Evolutionary conservation across 2,797 vertebrate species (phyloP).

Genomic region (Coendou prehensilis): DNA sequence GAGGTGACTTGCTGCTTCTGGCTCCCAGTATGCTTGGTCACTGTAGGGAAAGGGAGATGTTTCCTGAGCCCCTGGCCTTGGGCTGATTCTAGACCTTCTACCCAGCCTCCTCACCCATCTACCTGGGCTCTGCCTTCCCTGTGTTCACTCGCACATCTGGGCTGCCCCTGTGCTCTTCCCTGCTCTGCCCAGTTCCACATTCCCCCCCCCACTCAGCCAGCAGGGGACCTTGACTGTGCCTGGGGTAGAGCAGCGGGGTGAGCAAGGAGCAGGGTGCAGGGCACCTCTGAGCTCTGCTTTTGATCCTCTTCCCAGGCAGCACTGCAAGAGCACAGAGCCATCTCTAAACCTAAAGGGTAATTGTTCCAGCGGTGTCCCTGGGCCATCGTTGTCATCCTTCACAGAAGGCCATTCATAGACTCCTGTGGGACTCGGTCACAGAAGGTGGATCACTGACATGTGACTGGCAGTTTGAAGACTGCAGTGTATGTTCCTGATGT

Average conservation of each 20-base stretch:
- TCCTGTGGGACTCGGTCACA: background rate
- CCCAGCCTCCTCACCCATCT: constrained; percentile 5
- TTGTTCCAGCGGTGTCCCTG: background rate
- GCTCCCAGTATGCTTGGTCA: background rate
- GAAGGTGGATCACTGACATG: background rate
- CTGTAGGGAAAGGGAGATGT: background rate
- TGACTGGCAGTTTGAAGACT: background rate
- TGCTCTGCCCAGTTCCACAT: constrained; percentile 54
- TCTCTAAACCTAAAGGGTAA: background rate
- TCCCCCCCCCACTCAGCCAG: constrained; percentile 56
- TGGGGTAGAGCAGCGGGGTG: constrained; percentile 69
- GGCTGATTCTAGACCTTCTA: background rate
- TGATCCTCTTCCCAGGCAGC: background rate
- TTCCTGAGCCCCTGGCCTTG: background rate
- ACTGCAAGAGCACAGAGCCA: background rate
- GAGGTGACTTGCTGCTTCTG: background rate
- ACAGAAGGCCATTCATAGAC: background rate
- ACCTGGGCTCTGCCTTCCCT: constrained; percentile 23
- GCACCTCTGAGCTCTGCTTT: constrained; percentile 5
- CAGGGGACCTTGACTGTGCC: constrained; percentile 57
- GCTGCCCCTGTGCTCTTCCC: constrained; percentile 53
- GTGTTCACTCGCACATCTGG: constrained; percentile 76
- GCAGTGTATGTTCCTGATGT: too few species aligned
- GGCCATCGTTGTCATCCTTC: background rate
- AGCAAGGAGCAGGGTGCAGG: background rate